A percentile compares a stretch with the other conserved stretches of the same genome.
phyloP scores from a whole-genome alignment of 2,113 vertebrate species.

The Syngnathoides biaculeatus region DNA sequence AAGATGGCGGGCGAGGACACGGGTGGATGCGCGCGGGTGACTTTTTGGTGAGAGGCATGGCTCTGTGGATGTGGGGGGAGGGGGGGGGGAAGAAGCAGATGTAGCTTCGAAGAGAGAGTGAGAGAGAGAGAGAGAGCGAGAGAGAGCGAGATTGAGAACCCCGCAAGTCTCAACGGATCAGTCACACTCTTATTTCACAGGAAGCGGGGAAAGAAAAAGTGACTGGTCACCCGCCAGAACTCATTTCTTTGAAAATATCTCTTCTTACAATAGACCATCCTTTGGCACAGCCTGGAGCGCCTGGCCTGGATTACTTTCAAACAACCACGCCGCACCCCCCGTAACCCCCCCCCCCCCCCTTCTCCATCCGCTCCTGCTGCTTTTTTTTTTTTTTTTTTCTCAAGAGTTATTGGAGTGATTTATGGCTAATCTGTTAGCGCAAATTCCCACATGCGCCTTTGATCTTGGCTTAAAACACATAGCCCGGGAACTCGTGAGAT shows the following conservation, averaged over 20 bases:
- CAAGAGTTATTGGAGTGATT: constrained; percentile 69
- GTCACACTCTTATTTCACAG: constrained; percentile 61
- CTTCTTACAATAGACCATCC: constrained; percentile 56
- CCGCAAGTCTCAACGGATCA: constrained; percentile 54
- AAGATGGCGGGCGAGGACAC: constrained; percentile 26
- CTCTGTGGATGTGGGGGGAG: constrained; percentile 58
- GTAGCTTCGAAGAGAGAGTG: constrained; percentile 55
- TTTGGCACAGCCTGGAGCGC: constrained; percentile 47
- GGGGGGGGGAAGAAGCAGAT: constrained; percentile 56
- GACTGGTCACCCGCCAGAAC: constrained; percentile 63
- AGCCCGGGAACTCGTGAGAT: constrained; percentile 40
- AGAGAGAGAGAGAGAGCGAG: constrained; percentile 52
- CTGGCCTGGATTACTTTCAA: constrained; percentile 62
- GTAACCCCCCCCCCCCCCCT: constrained; percentile 48
- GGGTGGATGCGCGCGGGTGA: constrained; percentile 66
- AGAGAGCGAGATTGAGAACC: constrained; percentile 48
- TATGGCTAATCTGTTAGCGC: constrained; percentile 71
- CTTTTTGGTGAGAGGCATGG: constrained; percentile 56
- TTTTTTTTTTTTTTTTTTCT: too few relatives aligned
- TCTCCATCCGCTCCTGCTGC: constrained; percentile 23
- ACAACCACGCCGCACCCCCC: constrained; percentile 35
- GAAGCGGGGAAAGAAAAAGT: constrained; percentile 26
- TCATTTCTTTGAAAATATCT: constrained; percentile 60
- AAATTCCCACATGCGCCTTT: constrained; percentile 62
- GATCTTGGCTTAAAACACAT: constrained; percentile 65